A percentile compares a stretch with the other conserved stretches of the same genome.
These are phyloP conservation scores for Montipora capricornis DNA, from an alignment of 64 coral and sea anemone species.

Conservation along the genomic window DNA sequence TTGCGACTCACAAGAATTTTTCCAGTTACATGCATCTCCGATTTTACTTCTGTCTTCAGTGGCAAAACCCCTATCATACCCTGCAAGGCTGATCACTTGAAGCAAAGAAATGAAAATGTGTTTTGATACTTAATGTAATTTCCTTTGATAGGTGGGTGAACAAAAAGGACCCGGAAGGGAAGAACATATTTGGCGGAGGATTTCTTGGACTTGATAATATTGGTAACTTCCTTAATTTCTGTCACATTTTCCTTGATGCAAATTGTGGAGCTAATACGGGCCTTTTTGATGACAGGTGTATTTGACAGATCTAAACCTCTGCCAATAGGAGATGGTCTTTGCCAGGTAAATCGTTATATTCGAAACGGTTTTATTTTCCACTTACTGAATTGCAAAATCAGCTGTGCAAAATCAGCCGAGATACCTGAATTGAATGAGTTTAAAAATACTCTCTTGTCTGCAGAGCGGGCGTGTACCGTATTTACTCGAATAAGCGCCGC, in stretches of 20 bases:
- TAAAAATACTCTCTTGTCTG: too few species aligned
- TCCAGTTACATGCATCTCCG: too few species aligned
- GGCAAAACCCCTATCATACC: too few species aligned
- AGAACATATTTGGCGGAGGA: constrained; percentile 89
- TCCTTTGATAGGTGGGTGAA: constrained; percentile 78
- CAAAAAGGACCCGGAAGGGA: constrained; percentile 80
- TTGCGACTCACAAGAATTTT: too few species aligned
- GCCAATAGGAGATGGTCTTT: constrained; percentile 63
- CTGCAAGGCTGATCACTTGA: neutral
- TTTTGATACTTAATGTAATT: neutral
- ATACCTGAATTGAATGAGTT: too few species aligned
- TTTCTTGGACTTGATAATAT: constrained; percentile 89
- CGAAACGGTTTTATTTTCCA: neutral
- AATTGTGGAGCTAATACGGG: neutral
- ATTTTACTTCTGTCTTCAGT: neutral
- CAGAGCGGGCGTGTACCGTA: too few species aligned
- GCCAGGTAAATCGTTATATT: constrained; percentile 37
- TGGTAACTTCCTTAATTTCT: constrained; percentile 20
- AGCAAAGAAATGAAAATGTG: neutral
- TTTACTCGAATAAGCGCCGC: too few species aligned
- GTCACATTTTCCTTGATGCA: too few species aligned
- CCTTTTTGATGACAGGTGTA: constrained; percentile 46
- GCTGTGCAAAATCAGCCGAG: too few species aligned
- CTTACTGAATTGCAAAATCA: neutral
- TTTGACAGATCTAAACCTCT: constrained; percentile 87